Conservation (phyloP, 2,113 vertebrate genomes). For the Xiphorhynchus elegans region DNA sequence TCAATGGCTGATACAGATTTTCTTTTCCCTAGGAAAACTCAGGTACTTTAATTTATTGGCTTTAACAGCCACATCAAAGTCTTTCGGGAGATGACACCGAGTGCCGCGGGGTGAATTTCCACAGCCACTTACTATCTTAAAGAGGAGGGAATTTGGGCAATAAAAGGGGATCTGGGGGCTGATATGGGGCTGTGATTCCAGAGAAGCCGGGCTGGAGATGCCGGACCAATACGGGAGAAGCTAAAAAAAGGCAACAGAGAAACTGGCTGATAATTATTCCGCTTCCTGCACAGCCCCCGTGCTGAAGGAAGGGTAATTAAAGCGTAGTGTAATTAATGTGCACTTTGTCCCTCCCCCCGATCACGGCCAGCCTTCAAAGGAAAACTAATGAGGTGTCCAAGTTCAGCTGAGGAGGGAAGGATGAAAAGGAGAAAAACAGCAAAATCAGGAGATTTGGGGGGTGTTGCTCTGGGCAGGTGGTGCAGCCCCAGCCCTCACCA, state of each 20-base stretch:
- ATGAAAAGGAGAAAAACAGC: background rate
- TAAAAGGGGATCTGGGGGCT: background rate
- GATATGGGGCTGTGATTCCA: background rate
- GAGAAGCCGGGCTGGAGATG: background rate
- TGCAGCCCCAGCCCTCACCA: background rate
- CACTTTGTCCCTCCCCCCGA: background rate
- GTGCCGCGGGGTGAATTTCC: slow-evolving; percentile 22
- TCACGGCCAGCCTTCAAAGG: background rate
- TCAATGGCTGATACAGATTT: background rate
- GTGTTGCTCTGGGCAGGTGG: background rate
- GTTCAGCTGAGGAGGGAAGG: background rate
- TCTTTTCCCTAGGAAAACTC: background rate
- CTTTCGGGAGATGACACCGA: slow-evolving; percentile 1
- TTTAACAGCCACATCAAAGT: slow-evolving; percentile 35
- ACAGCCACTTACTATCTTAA: background rate
- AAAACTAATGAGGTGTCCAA: background rate
- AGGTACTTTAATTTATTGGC: slow-evolving; percentile 48
- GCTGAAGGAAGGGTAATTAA: slow-evolving; percentile 51
- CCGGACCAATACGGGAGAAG: background rate
- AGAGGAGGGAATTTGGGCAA: background rate
- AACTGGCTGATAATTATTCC: background rate
- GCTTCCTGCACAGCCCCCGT: background rate
- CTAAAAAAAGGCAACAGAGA: background rate
- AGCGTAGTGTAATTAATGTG: slow-evolving; percentile 25
- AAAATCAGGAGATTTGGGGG: too few species aligned